Base-by-base conservation (phyloP, 2,888 invertebrate species). In the Alcis repandata region DNA sequence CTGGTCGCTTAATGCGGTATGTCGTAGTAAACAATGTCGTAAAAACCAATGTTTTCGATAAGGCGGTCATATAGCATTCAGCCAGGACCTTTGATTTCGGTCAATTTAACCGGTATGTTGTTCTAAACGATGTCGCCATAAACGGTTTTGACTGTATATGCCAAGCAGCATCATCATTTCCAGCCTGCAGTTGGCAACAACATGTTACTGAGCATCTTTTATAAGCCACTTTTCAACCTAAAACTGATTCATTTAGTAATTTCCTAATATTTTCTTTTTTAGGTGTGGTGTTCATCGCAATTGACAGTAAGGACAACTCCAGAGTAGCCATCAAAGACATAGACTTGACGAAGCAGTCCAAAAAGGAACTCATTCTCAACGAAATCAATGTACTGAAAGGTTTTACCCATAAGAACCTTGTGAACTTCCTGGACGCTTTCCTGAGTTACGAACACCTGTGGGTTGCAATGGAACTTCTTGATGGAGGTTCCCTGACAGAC, bases 271-370 rank as follows among this genome's bases (percentile, higher is more conserved):
- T 59, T 72, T 17, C 46, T 69, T 80, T 38, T 78, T 2, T 90
- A 94, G 99, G 98, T 56, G 97, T 96, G 70, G 99, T 99, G 22
- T 98, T 97, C 84, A 97, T 97, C 73, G 98, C 98, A 0, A 95
- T 95, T n/a, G 97, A 98, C 85, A 94, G 95, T 68, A 94, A 94
- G 72, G 95, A 95, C 54, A 94, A 95, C 59, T 94, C 96, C 32
- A 95, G 96, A 83, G 99, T 99, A 8, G 99, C 99, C 33, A 97
- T 99, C 73, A 99, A 99, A 90, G 98, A 98, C 79, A 99, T 99
- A 88, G 98, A 99, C 86, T 95, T 99, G 84, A 95, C 96, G 40
- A 98, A 98, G 86, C 99, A 99, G 88, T 97, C 98, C 58, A 97
- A 98, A 82, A 99, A 99, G 88, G 98, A 99, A 89, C 94, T 99